Evolutionary conservation across 2,113 vertebrate genomes (phyloP).

Genomic region (Phylloscopus whistleri): DNA sequence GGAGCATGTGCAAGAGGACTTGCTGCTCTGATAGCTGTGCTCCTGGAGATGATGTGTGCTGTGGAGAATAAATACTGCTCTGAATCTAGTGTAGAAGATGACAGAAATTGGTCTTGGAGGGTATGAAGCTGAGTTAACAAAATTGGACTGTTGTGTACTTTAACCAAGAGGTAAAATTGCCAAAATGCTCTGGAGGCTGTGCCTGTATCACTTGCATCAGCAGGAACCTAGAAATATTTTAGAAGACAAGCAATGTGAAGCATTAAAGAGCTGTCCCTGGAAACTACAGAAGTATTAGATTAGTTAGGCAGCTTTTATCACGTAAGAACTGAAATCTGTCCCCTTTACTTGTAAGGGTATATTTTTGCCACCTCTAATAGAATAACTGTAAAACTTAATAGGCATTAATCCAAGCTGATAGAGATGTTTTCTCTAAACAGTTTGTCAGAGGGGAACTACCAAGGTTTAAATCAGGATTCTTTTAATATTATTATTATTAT

Average conservation of each 20-base stretch:
- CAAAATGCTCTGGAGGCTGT: neutral
- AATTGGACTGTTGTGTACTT: neutral
- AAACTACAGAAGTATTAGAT: neutral
- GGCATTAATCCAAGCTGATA: neutral
- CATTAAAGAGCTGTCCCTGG: neutral
- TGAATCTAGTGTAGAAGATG: neutral
- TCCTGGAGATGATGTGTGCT: neutral
- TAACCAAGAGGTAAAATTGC: neutral
- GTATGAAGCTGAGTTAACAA: neutral
- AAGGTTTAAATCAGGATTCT: neutral
- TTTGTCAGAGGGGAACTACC: neutral
- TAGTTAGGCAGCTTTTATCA: neutral
- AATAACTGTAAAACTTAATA: neutral
- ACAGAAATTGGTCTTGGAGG: neutral
- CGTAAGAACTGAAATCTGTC: neutral
- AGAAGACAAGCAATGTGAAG: neutral
- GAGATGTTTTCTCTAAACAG: neutral
- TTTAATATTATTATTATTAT: neutral
- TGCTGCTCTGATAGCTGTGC: neutral
- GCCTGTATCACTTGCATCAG: neutral
- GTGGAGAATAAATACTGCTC: neutral
- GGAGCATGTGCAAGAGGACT: neutral
- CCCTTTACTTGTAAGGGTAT: neutral
- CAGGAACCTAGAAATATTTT: neutral
- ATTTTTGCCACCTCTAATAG: neutral